Evolutionary conservation across 2,797 vertebrate genomes (phyloP).

Genomic region (Epinephelus awoara): DNA sequence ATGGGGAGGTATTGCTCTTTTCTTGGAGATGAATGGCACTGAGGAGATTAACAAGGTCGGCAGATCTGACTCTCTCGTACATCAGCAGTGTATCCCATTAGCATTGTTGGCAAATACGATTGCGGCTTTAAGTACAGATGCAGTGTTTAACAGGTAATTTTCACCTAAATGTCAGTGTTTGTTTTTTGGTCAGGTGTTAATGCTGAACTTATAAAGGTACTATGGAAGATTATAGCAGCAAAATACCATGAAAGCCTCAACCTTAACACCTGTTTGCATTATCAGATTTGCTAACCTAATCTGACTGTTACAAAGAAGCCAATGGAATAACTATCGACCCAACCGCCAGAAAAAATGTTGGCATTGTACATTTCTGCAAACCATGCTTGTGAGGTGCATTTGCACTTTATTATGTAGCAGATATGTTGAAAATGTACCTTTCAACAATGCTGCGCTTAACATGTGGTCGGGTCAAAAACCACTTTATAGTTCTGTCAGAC

Average conservation of each 20-base stretch:
- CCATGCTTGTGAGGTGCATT: too few relatives aligned
- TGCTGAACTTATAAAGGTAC: neutral
- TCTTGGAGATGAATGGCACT: conserved; percentile 23
- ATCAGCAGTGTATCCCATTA: conserved; percentile 29
- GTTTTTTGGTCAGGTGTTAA: neutral
- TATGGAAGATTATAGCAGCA: neutral
- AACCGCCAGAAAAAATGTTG: too few relatives aligned
- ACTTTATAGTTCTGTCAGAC: too few relatives aligned
- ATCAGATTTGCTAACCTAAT: neutral
- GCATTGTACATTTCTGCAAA: too few relatives aligned
- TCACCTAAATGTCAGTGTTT: neutral
- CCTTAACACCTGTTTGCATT: neutral
- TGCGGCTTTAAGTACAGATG: neutral
- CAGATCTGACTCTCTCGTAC: conserved; percentile 5
- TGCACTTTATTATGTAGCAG: too few relatives aligned
- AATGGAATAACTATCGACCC: neutral
- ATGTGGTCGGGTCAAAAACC: too few relatives aligned
- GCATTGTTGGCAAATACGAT: conserved; percentile 21
- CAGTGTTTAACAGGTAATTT: neutral
- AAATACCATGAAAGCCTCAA: neutral
- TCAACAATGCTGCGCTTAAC: too few relatives aligned
- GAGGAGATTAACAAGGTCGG: conserved; percentile 38
- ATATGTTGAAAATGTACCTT: too few relatives aligned
- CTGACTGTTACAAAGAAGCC: neutral
- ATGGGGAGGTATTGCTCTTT: conserved; percentile 18